Conservation (phyloP, 2,797 vertebrate genomes). For the Melanotaenia maccullochi region DNA sequence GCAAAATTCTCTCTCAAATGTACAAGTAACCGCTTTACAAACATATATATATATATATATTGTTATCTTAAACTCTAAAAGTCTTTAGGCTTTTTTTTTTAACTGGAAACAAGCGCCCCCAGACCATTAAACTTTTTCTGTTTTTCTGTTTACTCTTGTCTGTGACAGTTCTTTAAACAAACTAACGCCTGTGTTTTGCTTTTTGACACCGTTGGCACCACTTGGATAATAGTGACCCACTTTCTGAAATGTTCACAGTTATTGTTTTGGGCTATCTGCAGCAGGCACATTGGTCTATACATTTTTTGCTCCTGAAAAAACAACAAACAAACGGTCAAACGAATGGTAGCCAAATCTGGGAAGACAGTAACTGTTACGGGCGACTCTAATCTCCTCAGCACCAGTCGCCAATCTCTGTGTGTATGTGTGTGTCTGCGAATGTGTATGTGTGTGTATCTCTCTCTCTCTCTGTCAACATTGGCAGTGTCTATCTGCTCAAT, state of each 20-base stretch:
- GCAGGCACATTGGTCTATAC: constrained; percentile 72
- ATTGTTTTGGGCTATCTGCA: constrained; percentile 73
- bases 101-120: not conserved
- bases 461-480: constrained; percentile 37
- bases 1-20: no score
- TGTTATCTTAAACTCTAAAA: no score
- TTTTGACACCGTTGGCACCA: constrained; percentile 64
- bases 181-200: constrained; percentile 31
- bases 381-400: constrained; percentile 75
- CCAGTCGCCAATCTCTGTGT: constrained; percentile 62
- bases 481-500: constrained; percentile 58
- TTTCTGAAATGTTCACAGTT: constrained; percentile 76
- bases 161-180: constrained; percentile 12
- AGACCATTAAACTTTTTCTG: not conserved
- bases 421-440: constrained; percentile 29
- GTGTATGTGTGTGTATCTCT: constrained; percentile 34
- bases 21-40: no score
- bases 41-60: no score
- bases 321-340: constrained; percentile 76
- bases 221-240: constrained; percentile 73
- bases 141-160: not conserved
- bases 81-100: not conserved
- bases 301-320: constrained; percentile 62
- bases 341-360: constrained; percentile 70
- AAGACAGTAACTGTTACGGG: constrained; percentile 68